These are phyloP conservation scores for Phainopepla nitens DNA, from an alignment of 2,113 vertebrate genomes.

Conservation along the genomic window DNA sequence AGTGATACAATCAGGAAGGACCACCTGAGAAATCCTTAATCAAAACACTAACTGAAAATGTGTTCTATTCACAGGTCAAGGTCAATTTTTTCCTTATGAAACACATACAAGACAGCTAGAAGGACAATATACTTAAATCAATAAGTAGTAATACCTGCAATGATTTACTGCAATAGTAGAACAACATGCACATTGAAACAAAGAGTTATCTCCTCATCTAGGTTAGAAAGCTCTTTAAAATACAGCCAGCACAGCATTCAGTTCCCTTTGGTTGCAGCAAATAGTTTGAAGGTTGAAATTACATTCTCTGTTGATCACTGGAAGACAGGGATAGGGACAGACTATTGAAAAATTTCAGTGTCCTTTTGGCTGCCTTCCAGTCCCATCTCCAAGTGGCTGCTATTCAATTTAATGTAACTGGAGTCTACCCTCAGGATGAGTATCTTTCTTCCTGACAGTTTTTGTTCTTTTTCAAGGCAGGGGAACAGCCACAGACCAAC, in stretches of 20 bases:
- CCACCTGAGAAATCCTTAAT: background rate
- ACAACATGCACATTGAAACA: background rate
- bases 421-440: conserved; percentile 40
- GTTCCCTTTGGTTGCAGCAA: background rate
- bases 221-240: conserved; percentile 3
- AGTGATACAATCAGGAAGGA: background rate
- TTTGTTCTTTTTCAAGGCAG: conserved; percentile 42
- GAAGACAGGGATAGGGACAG: conserved; percentile 26
- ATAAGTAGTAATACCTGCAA: background rate
- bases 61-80: background rate
- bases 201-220: conserved; percentile 8
- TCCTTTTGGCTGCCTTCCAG: conserved; percentile 66
- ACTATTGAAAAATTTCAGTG: conserved; percentile 57
- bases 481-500: background rate
- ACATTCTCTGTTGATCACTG: conserved; percentile 48
- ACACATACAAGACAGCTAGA: background rate
- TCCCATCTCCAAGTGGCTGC: conserved; percentile 19
- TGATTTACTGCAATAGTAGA: background rate
- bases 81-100: background rate
- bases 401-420: conserved; percentile 59
- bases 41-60: background rate
- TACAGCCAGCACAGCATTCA: background rate
- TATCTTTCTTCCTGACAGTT: conserved; percentile 41
- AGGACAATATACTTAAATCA: background rate
- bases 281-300: conserved; percentile 59